Percentiles rank a stretch among this genome's conserved stretches.
These are phyloP conservation scores for Parelbella ahira DNA, from an alignment of 2,888 invertebrate species.

Conservation along the genomic window DNA sequence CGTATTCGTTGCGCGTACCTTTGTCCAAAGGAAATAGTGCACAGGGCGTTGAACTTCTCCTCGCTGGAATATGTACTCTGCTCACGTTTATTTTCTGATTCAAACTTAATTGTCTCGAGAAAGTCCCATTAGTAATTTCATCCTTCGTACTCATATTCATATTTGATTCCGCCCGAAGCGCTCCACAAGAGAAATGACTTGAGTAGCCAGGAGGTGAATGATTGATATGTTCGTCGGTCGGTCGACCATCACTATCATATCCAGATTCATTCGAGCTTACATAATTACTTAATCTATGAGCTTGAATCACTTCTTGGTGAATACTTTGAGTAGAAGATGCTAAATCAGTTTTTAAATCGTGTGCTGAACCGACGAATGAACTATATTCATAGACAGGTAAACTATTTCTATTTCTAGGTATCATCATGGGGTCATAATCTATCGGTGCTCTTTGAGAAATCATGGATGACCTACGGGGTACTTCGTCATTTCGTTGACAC, in stretches of 20 bases:
- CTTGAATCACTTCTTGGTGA: slow-evolving; percentile 81
- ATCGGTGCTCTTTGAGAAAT: slow-evolving; percentile 65
- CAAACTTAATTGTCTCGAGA: slow-evolving; percentile 67
- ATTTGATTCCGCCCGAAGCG: slow-evolving; percentile 40
- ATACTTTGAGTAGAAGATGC: slow-evolving; percentile 74
- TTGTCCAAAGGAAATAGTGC: slow-evolving; percentile 69
- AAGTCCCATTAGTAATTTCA: slow-evolving; percentile 56
- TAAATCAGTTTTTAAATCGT: slow-evolving; percentile 65
- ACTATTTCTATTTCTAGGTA: slow-evolving; percentile 73
- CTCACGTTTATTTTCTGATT: slow-evolving; percentile 69
- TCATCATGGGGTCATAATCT: slow-evolving; percentile 74
- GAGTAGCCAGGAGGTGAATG: slow-evolving; percentile 79
- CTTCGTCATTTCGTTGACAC: slow-evolving; percentile 53
- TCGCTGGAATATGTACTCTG: slow-evolving; percentile 61
- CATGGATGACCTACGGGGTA: slow-evolving; percentile 66
- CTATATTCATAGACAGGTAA: slow-evolving; percentile 73
- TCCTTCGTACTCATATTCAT: slow-evolving; percentile 31
- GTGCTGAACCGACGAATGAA: slow-evolving; percentile 59
- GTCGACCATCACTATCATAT: slow-evolving; percentile 88
- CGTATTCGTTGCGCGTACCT: slow-evolving; percentile 52
- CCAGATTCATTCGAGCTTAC: slow-evolving; percentile 92
- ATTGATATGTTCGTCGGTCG: slow-evolving; percentile 76
- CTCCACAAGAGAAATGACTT: slow-evolving; percentile 59
- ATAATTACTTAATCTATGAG: slow-evolving; percentile 85
- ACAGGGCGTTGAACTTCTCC: slow-evolving; percentile 73